Percentiles rank a stretch among this genome's conserved stretches.
phyloP scores from a whole-genome alignment of 2,888 invertebrate species.

The Drosophila mimetica region DNA sequence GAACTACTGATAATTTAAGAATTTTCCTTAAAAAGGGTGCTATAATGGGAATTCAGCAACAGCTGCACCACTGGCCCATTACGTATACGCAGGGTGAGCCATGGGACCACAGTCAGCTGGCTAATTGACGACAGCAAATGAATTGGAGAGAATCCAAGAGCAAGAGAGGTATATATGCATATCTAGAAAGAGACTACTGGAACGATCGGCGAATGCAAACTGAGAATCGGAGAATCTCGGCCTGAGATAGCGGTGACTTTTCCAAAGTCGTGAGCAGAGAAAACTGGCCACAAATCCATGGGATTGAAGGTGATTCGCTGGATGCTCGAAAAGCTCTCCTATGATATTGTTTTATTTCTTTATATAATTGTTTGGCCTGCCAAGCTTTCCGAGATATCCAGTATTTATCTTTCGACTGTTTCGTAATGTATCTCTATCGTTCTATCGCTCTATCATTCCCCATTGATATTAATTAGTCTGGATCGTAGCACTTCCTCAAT shows the following conservation, averaged over 20 bases:
- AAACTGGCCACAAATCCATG: slow-evolving; percentile 31
- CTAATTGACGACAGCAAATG: slow-evolving; percentile 53
- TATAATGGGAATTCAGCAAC: slow-evolving; percentile 11
- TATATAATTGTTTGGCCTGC: slow-evolving; percentile 31
- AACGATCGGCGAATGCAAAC: slow-evolving; percentile 20
- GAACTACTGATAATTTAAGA: slow-evolving; percentile 1
- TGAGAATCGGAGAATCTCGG: slow-evolving; percentile 27
- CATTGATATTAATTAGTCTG: slow-evolving; percentile 21
- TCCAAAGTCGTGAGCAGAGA: slow-evolving; percentile 57
- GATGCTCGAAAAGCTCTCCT: slow-evolving; percentile 29
- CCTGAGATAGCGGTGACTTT: slow-evolving; percentile 61
- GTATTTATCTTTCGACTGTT: slow-evolving; percentile 26
- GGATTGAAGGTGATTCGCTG: slow-evolving; percentile 63
- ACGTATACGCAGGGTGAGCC: slow-evolving; percentile 66
- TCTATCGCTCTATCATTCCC: slow-evolving; percentile 16
- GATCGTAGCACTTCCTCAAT: slow-evolving; percentile 19
- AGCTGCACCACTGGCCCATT: slow-evolving; percentile 45
- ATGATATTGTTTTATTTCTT: slow-evolving; percentile 36
- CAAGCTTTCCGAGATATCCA: slow-evolving; percentile 26
- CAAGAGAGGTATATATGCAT: slow-evolving; percentile 3
- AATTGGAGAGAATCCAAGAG: slow-evolving; percentile 5
- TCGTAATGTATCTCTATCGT: slow-evolving; percentile 25
- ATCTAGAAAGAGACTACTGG: slow-evolving; percentile 11
- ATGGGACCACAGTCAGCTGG: slow-evolving; percentile 37
- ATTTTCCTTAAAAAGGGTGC: background rate